Percentiles rank a stretch among this genome's conserved stretches.
Conservation (phyloP, 2,797 vertebrate genomes). For the Mastacembelus armatus region DNA sequence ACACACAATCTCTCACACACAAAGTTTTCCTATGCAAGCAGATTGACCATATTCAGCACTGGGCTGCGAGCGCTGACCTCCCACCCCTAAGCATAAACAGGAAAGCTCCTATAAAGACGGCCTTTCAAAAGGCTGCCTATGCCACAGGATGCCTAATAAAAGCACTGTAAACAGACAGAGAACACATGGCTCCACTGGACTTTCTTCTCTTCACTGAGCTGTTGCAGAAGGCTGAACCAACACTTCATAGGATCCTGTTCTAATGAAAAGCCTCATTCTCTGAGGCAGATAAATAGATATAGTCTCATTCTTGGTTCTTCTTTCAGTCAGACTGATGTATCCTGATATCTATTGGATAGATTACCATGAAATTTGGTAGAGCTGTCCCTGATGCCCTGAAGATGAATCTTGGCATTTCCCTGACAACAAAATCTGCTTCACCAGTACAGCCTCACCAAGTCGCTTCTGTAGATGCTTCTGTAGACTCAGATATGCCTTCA, state of each 20-base stretch:
- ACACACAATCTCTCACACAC: conserved; percentile 43
- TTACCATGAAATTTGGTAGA: not conserved
- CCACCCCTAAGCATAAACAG: conserved; percentile 82
- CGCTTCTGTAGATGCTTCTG: too few relatives aligned
- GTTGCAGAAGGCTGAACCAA: conserved; percentile 57
- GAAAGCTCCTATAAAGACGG: conserved; percentile 82
- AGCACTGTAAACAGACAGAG: conserved; percentile 81
- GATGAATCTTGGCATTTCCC: not conserved
- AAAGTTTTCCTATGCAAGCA: conserved; percentile 69
- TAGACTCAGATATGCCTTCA: too few relatives aligned
- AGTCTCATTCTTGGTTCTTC: conserved; percentile 44
- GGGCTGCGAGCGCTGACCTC: conserved; percentile 78
- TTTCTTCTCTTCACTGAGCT: conserved; percentile 64
- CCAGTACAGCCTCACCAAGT: too few relatives aligned
- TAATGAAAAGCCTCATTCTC: conserved; percentile 66
- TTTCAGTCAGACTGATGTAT: conserved; percentile 11
- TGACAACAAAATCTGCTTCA: too few relatives aligned
- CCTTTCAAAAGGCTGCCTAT: conserved; percentile 81
- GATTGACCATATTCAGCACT: conserved; percentile 78
- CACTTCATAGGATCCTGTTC: conserved; percentile 62
- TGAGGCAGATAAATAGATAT: conserved; percentile 47
- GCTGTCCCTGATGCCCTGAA: not conserved
- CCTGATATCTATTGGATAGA: not conserved
- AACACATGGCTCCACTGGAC: conserved; percentile 78
- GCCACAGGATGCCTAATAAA: conserved; percentile 84